Base-by-base conservation (phyloP, 1,140 invertebrate genomes). In the Bombus terrestris region DNA sequence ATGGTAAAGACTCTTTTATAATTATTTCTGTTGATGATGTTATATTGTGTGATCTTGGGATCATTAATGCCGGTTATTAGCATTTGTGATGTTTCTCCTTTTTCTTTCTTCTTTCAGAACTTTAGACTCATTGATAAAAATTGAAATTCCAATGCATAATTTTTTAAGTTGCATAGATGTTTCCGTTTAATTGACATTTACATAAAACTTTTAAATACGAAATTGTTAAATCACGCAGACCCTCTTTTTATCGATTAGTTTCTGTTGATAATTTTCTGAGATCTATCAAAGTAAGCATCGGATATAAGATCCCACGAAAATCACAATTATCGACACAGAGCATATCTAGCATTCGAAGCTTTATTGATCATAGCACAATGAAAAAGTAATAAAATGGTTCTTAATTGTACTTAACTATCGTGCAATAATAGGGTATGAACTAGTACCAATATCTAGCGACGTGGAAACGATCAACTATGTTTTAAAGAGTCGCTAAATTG, bases 401-500 rank as follows among this genome's bases (percentile, higher is more conserved):
- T n/a, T 9, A 76, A 28, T 76, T 15, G 3, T 39, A n/a, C 5
- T 32, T 22, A 77, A 77, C 22, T 8, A 62, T 15, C 9, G 28
- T 15, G 15, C 1, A 22, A n/a, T 8, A 39, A 4, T n/a, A 15
- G 25, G 3, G 3, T 35, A 35, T 32, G 13, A 43, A 73, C 13
- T 37, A 10, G 12, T 13, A n/a, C 3, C 18, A n/a, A 62, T 41
- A 32, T n/a, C 15, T 62, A 15, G 28, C 39, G 39, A 62, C 43
- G 10, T n/a, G 22, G 37, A 53, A 71, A 69, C 37, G 6, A 35
- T 81, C 62, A 62, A 82, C n/a, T 28, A 62, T 57, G 10, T 62
- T 82, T 82, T 82, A 75, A 75, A 82, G 53, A 75, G 53, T n/a
- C 53, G 15, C 18, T 71, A 64, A 77, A 77, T 77, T 32, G 32